A percentile compares a stretch with the other conserved stretches of the same genome.
phyloP scores from a whole-genome alignment of 1,140 invertebrate genomes.

The Drosophila insularis region DNA sequence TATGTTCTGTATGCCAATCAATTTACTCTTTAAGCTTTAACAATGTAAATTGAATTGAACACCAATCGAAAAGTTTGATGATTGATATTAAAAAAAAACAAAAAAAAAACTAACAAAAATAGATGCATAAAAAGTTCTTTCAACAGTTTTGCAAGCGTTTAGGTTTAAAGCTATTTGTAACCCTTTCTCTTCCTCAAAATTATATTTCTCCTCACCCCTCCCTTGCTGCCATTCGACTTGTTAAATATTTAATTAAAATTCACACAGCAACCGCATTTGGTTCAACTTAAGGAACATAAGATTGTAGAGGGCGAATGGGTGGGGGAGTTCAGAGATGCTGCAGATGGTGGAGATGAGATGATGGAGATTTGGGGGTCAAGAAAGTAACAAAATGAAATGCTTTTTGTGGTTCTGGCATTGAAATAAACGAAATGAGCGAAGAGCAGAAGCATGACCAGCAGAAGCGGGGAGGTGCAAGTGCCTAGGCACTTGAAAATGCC shows the following conservation, averaged over 20 bases:
- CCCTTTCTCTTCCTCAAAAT: neutral
- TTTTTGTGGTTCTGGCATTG: slow-evolving; percentile 73
- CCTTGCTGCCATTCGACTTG: slow-evolving; percentile 5
- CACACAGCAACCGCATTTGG: slow-evolving; percentile 61
- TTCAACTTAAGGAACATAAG: neutral
- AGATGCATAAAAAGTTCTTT: neutral
- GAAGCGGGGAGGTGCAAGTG: neutral
- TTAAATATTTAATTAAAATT: slow-evolving; percentile 81
- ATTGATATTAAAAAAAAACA: neutral
- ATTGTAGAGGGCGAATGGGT: neutral
- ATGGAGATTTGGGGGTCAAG: slow-evolving; percentile 36
- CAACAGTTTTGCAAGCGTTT: neutral
- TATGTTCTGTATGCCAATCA: neutral
- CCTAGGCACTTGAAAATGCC: slow-evolving; percentile 68
- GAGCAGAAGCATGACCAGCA: neutral
- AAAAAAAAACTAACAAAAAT: neutral
- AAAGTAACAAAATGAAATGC: slow-evolving; percentile 74
- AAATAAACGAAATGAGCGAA: slow-evolving; percentile 60
- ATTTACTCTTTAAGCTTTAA: neutral
- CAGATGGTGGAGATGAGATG: neutral
- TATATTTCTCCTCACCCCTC: neutral
- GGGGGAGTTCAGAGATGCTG: neutral
- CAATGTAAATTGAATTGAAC: neutral
- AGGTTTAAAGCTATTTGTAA: neutral
- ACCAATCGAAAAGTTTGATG: neutral